Evolutionary conservation across 2,797 vertebrate species (phyloP).

Genomic region (Knipowitschia caucasica): DNA sequence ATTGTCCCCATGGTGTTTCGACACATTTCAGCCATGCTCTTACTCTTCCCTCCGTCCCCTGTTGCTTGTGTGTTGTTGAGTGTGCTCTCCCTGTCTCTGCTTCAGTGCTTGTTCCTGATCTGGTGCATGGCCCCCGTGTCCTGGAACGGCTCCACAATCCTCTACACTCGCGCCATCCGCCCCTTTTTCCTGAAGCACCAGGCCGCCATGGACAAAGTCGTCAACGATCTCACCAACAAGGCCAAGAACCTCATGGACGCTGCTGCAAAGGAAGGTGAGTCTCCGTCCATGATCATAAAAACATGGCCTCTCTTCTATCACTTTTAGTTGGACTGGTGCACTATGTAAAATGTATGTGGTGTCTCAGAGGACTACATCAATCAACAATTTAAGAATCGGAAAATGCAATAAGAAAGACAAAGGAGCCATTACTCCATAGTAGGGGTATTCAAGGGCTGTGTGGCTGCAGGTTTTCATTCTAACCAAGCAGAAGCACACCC

Average conservation of each 20-base stretch:
- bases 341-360: too few relatives aligned
- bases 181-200: conserved; percentile 90
- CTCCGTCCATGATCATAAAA: too few relatives aligned
- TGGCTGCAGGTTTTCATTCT: too few relatives aligned
- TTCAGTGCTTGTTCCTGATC: conserved; percentile 89
- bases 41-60: neutral
- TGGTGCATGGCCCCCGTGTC: conserved; percentile 93
- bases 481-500: too few relatives aligned
- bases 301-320: too few relatives aligned
- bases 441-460: too few relatives aligned
- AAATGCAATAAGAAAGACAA: too few relatives aligned
- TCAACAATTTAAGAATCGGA: too few relatives aligned
- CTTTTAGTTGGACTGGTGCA: too few relatives aligned
- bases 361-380: too few relatives aligned
- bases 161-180: conserved; percentile 82
- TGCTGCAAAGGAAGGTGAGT: conserved; percentile 82
- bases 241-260: conserved; percentile 74
- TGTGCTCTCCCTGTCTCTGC: neutral
- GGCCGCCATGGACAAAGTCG: conserved; percentile 75
- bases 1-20: too few relatives aligned
- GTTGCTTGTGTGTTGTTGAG: neutral
- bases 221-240: conserved; percentile 77
- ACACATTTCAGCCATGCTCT: neutral
- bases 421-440: too few relatives aligned
- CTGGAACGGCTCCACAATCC: conserved; percentile 88